These are phyloP conservation scores for Petrolisthes manimaculis DNA, from an alignment of 2,888 invertebrate species.

Conservation along the genomic window DNA sequence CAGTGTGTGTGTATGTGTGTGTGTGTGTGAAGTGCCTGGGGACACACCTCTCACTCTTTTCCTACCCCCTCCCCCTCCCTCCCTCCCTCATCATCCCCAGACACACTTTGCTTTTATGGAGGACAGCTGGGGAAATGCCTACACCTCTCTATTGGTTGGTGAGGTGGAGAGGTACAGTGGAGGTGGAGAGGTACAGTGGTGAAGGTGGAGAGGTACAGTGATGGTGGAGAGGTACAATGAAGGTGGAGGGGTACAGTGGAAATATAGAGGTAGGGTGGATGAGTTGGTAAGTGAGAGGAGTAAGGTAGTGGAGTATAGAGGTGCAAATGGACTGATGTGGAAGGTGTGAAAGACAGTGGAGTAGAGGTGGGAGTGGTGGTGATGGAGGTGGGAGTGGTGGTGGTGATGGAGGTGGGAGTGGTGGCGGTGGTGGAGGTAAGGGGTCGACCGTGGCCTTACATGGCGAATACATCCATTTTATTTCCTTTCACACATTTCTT, in stretches of 20 bases:
- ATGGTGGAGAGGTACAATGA: neutral
- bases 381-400: too few relatives aligned
- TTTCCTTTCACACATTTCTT: too few relatives aligned
- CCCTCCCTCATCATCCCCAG: neutral
- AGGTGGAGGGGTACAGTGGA: neutral
- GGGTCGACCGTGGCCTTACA: neutral
- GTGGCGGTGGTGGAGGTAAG: too few relatives aligned
- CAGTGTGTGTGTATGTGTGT: neutral
- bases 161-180: neutral
- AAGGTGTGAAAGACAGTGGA: too few relatives aligned
- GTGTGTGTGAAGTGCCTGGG: too few relatives aligned
- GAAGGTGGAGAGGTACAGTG: neutral
- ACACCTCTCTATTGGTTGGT: neutral
- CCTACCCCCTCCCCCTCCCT: too few relatives aligned
- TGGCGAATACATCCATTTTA: neutral
- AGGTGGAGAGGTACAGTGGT: neutral
- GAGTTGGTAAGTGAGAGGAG: slow-evolving; percentile 8
- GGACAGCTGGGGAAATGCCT: neutral
- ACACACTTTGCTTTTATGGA: neutral
- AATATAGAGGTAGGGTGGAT: slow-evolving; percentile 8
- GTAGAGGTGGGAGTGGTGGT: too few relatives aligned
- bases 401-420: too few relatives aligned
- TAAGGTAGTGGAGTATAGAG: neutral
- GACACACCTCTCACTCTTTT: too few relatives aligned
- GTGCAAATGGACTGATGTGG: too few relatives aligned